These are phyloP conservation scores for Bos javanicus DNA, from an alignment of 2,113 vertebrate species.

Conservation along the genomic window DNA sequence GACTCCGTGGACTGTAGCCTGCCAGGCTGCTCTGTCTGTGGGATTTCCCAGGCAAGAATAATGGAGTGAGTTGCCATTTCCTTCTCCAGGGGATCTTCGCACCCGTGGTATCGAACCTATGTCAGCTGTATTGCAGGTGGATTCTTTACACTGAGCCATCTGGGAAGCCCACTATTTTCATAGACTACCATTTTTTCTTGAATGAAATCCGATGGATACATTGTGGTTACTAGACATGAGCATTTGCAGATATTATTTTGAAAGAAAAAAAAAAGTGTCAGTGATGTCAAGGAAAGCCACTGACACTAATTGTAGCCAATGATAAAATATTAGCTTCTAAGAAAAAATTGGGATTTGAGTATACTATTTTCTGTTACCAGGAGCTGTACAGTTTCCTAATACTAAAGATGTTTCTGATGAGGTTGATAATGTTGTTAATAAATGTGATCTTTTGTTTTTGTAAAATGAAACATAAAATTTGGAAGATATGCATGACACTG, in stretches of 20 bases:
- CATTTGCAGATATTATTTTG: not conserved
- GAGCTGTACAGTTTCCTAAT: not conserved
- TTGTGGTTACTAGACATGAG: not conserved
- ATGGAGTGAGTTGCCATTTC: not conserved
- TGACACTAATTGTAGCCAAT: not conserved
- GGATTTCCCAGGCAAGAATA: not conserved
- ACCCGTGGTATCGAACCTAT: not conserved
- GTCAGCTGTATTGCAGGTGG: not conserved
- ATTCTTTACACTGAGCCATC: not conserved
- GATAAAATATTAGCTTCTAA: not conserved
- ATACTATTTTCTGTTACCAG: not conserved
- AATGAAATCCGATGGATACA: not conserved
- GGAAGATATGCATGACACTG: not conserved
- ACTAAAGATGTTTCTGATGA: not conserved
- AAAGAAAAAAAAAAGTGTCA: not conserved
- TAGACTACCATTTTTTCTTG: not conserved
- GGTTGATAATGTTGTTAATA: not conserved
- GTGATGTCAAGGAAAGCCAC: not conserved
- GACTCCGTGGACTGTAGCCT: not conserved
- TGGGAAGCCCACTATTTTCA: not conserved
- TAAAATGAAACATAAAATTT: constrained; percentile 20
- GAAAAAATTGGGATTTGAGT: not conserved
- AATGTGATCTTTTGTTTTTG: not conserved
- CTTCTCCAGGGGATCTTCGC: not conserved
- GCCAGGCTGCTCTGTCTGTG: not conserved